Evolutionary conservation across 2,113 vertebrate species (phyloP).

Genomic region (Labeo rohita): DNA sequence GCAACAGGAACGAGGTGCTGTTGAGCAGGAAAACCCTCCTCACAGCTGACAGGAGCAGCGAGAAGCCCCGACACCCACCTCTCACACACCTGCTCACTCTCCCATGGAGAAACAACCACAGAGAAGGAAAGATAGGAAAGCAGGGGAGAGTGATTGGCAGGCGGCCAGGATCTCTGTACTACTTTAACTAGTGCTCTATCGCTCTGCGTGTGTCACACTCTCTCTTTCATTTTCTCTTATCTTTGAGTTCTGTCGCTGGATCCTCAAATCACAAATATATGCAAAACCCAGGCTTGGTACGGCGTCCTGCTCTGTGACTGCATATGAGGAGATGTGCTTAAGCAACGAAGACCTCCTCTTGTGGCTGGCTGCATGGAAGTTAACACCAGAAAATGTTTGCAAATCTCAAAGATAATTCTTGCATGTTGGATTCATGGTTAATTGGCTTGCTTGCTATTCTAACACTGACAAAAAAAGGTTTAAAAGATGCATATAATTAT

Average conservation of each 20-base stretch:
- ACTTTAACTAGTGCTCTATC: conserved; percentile 8
- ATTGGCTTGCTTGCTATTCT: background rate
- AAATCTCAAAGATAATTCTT: conserved; percentile 11
- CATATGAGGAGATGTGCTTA: conserved; percentile 32
- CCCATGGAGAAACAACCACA: conserved; percentile 24
- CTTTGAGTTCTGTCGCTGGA: conserved; percentile 33
- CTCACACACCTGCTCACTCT: conserved; percentile 19
- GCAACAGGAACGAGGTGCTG: background rate
- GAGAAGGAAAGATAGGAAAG: conserved; percentile 25
- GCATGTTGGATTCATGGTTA: conserved; percentile 6
- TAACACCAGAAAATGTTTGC: background rate
- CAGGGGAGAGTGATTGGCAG: conserved; percentile 14
- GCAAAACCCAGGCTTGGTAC: conserved; percentile 35
- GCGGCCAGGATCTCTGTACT: background rate
- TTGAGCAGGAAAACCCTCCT: conserved; percentile 11
- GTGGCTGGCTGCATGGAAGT: background rate
- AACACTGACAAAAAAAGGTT: background rate
- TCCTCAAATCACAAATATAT: conserved; percentile 45
- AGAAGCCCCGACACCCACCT: background rate
- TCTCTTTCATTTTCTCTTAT: background rate
- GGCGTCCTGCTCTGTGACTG: conserved; percentile 4
- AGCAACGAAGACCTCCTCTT: background rate
- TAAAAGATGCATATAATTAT: background rate
- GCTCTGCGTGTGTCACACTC: background rate
- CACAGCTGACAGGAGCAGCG: conserved; percentile 19